A percentile compares a stretch with the other conserved stretches of the same genome.
Conservation (phyloP, 2,888 invertebrate species). For the Mellilla xanthometata region DNA sequence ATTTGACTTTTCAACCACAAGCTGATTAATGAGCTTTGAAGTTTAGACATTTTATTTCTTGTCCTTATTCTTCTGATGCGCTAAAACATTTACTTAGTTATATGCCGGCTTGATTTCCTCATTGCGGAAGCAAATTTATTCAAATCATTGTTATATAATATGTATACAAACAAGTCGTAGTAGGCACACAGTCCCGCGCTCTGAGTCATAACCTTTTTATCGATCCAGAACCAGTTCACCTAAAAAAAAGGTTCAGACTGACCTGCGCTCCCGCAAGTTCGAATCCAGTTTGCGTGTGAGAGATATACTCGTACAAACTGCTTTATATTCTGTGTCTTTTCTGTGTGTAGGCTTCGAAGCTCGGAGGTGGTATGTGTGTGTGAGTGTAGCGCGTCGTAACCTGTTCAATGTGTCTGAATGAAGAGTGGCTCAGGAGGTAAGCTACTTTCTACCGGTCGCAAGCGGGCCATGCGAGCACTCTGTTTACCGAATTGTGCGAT, state of each 20-base stretch:
- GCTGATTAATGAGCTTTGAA: not conserved
- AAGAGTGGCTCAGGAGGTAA: constrained; percentile 76
- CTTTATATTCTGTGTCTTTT: not conserved
- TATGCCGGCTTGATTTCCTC: too few species aligned
- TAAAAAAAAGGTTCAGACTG: constrained; percentile 63
- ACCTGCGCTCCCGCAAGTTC: constrained; percentile 65
- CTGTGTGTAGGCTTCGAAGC: constrained; percentile 31
- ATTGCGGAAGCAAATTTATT: constrained; percentile 9
- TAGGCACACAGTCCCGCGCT: constrained; percentile 29
- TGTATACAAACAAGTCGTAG: constrained; percentile 28
- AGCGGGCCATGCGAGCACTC: constrained; percentile 52
- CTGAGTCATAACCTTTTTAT: constrained; percentile 73
- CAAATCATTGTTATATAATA: constrained; percentile 22
- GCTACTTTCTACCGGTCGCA: constrained; percentile 76
- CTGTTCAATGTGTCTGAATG: constrained; percentile 75
- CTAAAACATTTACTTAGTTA: too few species aligned
- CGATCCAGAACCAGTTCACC: constrained; percentile 66
- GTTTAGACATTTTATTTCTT: too few species aligned
- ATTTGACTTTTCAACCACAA: not conserved
- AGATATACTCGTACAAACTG: constrained; percentile 35
- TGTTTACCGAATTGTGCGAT: constrained; percentile 50
- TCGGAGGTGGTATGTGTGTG: constrained; percentile 41
- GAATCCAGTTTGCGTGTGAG: constrained; percentile 38
- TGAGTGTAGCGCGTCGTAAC: constrained; percentile 68
- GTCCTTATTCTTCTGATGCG: too few species aligned